These are phyloP conservation scores for Petrocephalus sullivani DNA, from an alignment of 2,797 vertebrate genomes.

Conservation along the genomic window DNA sequence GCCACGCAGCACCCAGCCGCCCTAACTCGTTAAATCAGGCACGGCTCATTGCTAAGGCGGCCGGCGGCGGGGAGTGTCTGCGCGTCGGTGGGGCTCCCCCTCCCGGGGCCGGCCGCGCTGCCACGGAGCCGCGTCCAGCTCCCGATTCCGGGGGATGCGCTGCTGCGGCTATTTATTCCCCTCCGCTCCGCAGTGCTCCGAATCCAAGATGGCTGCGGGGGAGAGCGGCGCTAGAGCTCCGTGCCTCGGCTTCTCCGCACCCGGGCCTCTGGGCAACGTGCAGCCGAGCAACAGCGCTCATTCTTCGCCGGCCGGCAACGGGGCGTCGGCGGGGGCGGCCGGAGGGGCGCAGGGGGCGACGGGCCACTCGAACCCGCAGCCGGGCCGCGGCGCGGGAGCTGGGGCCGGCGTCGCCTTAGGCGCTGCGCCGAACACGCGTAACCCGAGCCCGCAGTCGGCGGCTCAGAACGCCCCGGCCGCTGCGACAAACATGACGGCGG, in stretches of 20 bases:
- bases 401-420: constrained; percentile 60
- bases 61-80: not conserved
- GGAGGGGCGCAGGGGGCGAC: constrained; percentile 55
- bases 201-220: constrained; percentile 77
- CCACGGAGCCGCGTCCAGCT: constrained; percentile 29
- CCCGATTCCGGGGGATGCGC: constrained; percentile 49
- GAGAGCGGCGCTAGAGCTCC: constrained; percentile 76
- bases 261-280: constrained; percentile 67
- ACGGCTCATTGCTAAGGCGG: not conserved
- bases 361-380: constrained; percentile 67
- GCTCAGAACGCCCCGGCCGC: constrained; percentile 53
- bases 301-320: constrained; percentile 61
- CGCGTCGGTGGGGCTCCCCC: not conserved
- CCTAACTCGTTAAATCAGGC: not conserved
- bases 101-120: not conserved
- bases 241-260: constrained; percentile 65
- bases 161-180: constrained; percentile 54
- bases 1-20: too few relatives aligned
- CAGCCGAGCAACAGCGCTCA: constrained; percentile 70
- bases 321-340: constrained; percentile 46
- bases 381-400: constrained; percentile 67
- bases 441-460: constrained; percentile 57
- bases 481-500: constrained; percentile 63
- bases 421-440: constrained; percentile 60
- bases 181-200: constrained; percentile 50